A percentile compares a stretch with the other conserved stretches of the same genome.
Evolutionary conservation across 2,888 invertebrate species (phyloP).

Genomic region (Timema cristinae): DNA sequence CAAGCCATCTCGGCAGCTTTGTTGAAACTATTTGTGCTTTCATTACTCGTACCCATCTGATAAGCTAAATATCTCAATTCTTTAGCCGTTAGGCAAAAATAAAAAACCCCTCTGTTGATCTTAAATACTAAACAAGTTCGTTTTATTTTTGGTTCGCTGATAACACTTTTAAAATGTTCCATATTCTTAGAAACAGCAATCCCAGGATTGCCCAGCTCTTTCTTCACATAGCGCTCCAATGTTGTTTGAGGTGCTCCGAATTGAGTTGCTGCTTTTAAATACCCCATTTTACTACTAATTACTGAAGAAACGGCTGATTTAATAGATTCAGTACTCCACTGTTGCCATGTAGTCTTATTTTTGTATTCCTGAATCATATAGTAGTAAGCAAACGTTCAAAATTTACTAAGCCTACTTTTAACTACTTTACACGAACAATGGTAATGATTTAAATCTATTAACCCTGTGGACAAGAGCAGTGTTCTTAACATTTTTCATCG

Average conservation of each 20-base stretch:
- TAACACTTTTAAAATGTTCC: constrained; percentile 14
- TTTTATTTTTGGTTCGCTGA: neutral
- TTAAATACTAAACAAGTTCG: constrained; percentile 2
- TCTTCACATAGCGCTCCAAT: neutral
- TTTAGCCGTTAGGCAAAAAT: constrained; percentile 15
- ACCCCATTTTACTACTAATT: neutral
- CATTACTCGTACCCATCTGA: constrained; percentile 50
- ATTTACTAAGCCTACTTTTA: neutral
- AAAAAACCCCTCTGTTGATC: neutral
- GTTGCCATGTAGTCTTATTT: neutral
- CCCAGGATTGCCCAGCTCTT: neutral
- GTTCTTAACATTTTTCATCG: too few relatives aligned
- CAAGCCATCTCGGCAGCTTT: constrained; percentile 48
- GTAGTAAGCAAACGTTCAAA: neutral
- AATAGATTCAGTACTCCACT: neutral
- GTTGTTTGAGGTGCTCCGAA: constrained; percentile 12
- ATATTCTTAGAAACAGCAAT: neutral
- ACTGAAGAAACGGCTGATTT: neutral
- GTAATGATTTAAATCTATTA: too few relatives aligned
- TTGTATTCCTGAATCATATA: neutral
- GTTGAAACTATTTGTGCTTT: constrained; percentile 50
- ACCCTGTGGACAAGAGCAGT: too few relatives aligned
- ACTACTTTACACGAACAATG: too few relatives aligned
- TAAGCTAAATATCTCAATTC: constrained; percentile 51
- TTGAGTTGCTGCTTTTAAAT: constrained; percentile 14